Evolutionary conservation across 2,888 invertebrate species (phyloP).

Genomic region (Notocelia uddmanniana): DNA sequence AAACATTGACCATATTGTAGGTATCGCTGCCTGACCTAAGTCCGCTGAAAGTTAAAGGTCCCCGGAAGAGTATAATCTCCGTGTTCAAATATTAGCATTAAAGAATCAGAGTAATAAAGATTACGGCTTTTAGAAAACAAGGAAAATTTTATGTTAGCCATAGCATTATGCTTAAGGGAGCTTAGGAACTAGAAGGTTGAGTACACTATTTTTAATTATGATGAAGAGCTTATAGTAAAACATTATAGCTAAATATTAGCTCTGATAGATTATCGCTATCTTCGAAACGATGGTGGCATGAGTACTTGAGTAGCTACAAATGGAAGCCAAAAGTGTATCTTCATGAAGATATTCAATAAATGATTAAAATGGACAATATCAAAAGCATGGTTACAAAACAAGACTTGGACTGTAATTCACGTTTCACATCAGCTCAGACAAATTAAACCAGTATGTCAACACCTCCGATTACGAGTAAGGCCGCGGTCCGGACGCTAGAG

Average conservation of each 20-base stretch:
- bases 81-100: slow-evolving; percentile 5
- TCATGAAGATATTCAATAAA: no score
- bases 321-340: neutral
- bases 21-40: neutral
- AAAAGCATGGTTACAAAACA: no score
- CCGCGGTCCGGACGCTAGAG: no score
- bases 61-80: neutral
- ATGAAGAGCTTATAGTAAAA: neutral
- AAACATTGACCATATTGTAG: no score
- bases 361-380: no score
- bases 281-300: neutral
- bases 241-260: neutral
- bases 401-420: no score
- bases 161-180: neutral
- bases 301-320: neutral
- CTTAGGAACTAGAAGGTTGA: neutral
- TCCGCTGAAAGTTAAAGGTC: no score
- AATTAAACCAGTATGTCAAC: no score
- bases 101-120: neutral
- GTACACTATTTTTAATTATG: neutral
- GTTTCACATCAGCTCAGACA: no score
- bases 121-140: neutral
- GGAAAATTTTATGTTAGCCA: neutral
- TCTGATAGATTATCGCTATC: neutral
- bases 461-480: no score